Base-by-base conservation (phyloP, 2,797 vertebrate species). In the Glossophaga mutica region DNA sequence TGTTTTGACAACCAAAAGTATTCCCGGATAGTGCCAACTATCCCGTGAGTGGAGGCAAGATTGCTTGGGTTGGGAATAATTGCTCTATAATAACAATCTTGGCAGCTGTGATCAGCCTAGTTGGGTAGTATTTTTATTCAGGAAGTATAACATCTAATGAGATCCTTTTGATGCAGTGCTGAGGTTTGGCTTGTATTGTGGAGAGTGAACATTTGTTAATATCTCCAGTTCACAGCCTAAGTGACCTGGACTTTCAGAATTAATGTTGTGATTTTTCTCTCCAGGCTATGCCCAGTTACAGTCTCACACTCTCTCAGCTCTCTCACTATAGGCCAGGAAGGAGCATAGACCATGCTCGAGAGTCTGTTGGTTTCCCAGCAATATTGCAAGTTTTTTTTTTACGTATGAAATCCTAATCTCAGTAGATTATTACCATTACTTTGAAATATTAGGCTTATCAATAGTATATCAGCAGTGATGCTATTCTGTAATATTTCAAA, bases 401-500 rank as follows among this genome's bases (percentile, higher is more conserved):
- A 78, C 16, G 91, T 83, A 91, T 76, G 48, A 95, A 87, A 67
- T 65, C 16, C 44, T 77, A 88, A 78, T 93, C 7, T 68, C 70
- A 89, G 81, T 87, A 78, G 39, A 62, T 89, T 96, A 97, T 92
- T 94, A 50, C 26, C 22, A 73, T 91, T 87, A 76, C 5, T 94
- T 92, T 92, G 82, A 93, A 88, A 82, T 73, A 74, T 87, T 95
- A 62, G 83, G 4, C 32, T 84, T 82, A 94, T 92, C 62, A 93
- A 81, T 71, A 76, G 14, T 6, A 12, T 79, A 94, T 91, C 88
- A 91, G 32, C 37, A 71, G 9, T 94, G 92, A 83, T 73, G n/a
- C 8, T 73, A 15, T 21, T 90, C 46, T 87, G 21, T 87, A 83
- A 91, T 92, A 91, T 97, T 97, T 98, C 96, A 98, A 97, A 96